Conservation (phyloP, 2,113 vertebrate genomes). For the Gymnarchus niloticus region DNA sequence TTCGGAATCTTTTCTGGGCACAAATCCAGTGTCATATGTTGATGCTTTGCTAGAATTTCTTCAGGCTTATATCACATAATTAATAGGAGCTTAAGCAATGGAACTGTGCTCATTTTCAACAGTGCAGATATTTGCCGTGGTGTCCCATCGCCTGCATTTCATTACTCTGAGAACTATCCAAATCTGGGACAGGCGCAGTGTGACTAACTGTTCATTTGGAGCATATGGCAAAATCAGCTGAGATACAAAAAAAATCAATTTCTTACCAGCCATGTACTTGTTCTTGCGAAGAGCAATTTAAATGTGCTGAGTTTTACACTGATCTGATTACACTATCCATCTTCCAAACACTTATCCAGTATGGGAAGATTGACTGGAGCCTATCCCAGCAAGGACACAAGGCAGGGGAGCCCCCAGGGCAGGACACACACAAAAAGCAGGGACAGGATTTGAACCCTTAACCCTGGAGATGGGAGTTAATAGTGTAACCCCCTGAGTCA, state of each 20-base stretch:
- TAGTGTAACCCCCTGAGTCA: too few relatives aligned
- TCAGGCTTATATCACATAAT: not conserved
- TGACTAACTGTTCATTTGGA: not conserved
- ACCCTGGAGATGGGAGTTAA: too few relatives aligned
- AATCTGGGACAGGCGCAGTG: not conserved
- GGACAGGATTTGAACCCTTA: not conserved
- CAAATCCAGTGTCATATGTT: not conserved
- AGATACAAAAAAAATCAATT: not conserved
- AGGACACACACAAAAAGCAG: not conserved
- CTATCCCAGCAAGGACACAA: not conserved
- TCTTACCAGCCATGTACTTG: not conserved
- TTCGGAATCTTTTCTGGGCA: not conserved
- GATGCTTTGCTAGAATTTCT: not conserved
- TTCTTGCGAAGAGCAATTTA: not conserved
- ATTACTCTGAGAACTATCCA: not conserved
- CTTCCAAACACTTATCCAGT: not conserved
- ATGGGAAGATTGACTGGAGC: not conserved
- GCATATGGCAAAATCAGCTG: not conserved
- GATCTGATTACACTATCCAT: not conserved
- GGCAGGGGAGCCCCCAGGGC: not conserved
- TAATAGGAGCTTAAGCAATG: not conserved
- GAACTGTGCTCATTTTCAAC: not conserved
- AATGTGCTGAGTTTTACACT: not conserved
- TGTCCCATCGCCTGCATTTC: not conserved
- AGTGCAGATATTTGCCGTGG: not conserved